Percentiles rank a stretch among this genome's conserved stretches.
Conservation (phyloP, 1,140 invertebrate genomes). For the Heliconius nattereri region DNA sequence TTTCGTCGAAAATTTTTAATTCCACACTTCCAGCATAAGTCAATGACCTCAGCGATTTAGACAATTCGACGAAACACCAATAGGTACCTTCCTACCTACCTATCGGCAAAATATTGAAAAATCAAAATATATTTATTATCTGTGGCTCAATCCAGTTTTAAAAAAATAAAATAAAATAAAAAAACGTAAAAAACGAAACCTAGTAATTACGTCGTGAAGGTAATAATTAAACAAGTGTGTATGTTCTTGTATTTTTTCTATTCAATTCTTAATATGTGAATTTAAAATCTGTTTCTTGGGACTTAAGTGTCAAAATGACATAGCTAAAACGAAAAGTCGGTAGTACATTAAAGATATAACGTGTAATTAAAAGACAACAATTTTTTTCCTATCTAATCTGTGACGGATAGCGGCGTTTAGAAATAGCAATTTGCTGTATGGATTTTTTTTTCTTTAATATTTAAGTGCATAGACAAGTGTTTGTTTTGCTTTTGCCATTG, state of each 20-base stretch:
- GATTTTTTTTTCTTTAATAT: constrained; percentile 38
- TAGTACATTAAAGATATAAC: constrained; percentile 45
- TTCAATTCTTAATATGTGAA: not conserved
- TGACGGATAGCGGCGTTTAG: constrained; percentile 58
- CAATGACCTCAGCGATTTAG: not conserved
- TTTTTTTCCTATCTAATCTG: constrained; percentile 58
- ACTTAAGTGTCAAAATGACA: constrained; percentile 1
- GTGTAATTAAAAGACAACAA: constrained; percentile 58
- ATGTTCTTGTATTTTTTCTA: constrained; percentile 55
- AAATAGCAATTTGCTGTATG: constrained; percentile 55
- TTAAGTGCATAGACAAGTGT: constrained; percentile 24
- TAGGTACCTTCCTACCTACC: not conserved
- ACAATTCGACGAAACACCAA: not conserved
- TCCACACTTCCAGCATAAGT: not conserved
- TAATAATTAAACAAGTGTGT: constrained; percentile 54
- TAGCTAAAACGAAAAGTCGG: constrained; percentile 19
- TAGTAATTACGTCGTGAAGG: constrained; percentile 69
- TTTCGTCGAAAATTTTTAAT: not conserved
- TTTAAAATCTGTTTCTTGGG: not conserved
- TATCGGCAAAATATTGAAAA: not conserved
- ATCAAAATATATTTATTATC: constrained; percentile 5
- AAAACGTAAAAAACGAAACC: constrained; percentile 38
- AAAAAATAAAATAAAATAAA: constrained; percentile 43
- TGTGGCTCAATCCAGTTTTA: constrained; percentile 6
- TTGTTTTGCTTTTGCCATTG: not conserved